phyloP scores from a whole-genome alignment of 2,888 invertebrate species.

The Morpho deidamia region DNA sequence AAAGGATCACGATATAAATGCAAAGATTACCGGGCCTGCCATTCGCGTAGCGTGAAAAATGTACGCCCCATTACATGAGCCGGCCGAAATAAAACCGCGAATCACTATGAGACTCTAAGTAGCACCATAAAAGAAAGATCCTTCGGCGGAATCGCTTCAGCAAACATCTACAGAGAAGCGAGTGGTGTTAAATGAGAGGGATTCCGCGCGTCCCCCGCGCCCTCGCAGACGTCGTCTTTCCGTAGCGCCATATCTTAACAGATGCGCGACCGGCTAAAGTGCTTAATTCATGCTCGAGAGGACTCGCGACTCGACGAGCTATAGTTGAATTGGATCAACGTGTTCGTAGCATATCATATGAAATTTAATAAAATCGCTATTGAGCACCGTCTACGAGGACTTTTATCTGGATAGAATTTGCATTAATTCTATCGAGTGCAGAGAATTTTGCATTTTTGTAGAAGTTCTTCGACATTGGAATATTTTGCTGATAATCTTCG shows the following conservation, averaged over 20 bases:
- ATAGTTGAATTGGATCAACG: slow-evolving; percentile 31
- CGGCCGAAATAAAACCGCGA: slow-evolving; percentile 77
- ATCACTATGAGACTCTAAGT: slow-evolving; percentile 76
- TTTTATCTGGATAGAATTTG: slow-evolving; percentile 12
- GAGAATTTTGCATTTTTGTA: slow-evolving; percentile 9
- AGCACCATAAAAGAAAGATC: slow-evolving; percentile 72
- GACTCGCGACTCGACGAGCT: slow-evolving; percentile 44
- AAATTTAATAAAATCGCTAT: slow-evolving; percentile 12
- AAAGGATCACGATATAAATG: slow-evolving; percentile 77
- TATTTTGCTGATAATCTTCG: slow-evolving; percentile 12
- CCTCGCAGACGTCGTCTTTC: slow-evolving; percentile 35
- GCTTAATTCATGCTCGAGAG: slow-evolving; percentile 48
- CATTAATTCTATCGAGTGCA: slow-evolving; percentile 9
- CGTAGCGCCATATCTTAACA: slow-evolving; percentile 57
- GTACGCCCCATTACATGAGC: slow-evolving; percentile 69
- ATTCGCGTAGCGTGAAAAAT: slow-evolving; percentile 71
- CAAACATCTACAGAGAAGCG: slow-evolving; percentile 75
- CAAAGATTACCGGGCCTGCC: slow-evolving; percentile 74
- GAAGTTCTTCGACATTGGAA: slow-evolving; percentile 5
- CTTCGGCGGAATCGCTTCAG: slow-evolving; percentile 71
- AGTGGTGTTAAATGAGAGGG: slow-evolving; percentile 78
- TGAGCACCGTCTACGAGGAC: slow-evolving; percentile 8
- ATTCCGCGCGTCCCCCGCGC: slow-evolving; percentile 51
- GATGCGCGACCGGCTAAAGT: slow-evolving; percentile 52
- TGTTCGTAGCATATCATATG: slow-evolving; percentile 5